Conservation (phyloP, 92 coral and sea anemone genomes). For the Phenganax subtilis region DNA sequence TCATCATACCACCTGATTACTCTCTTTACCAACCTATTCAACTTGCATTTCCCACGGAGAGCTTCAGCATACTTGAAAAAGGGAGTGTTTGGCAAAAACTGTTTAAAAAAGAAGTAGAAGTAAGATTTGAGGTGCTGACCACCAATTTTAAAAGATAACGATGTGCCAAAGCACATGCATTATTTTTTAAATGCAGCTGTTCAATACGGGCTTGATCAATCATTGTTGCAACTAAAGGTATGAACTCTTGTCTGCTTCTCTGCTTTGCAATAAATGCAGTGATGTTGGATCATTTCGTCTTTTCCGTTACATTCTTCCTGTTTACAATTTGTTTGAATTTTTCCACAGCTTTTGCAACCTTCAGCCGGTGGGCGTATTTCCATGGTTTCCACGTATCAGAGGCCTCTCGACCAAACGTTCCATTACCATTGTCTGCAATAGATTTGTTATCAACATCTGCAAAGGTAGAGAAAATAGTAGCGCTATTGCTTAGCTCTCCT, state of each 20-base stretch:
- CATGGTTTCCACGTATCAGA: constrained; percentile 48
- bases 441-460: constrained; percentile 17
- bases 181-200: constrained; percentile 3
- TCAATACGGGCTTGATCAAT: constrained; percentile 2
- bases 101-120: neutral
- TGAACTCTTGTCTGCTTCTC: neutral
- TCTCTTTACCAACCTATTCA: neutral
- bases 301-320: neutral
- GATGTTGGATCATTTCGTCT: neutral
- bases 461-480: neutral
- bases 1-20: neutral
- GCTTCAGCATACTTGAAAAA: constrained; percentile 1
- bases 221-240: neutral
- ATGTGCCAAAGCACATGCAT: constrained; percentile 12
- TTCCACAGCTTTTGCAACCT: constrained; percentile 35
- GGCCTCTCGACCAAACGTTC: constrained; percentile 42
- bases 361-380: constrained; percentile 37
- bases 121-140: constrained; percentile 8
- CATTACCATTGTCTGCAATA: constrained; percentile 15
- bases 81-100: constrained; percentile 5
- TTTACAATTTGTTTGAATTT: constrained; percentile 17
- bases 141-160: constrained; percentile 9
- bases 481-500: constrained; percentile 7
- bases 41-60: constrained; percentile 14
- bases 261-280: neutral